A percentile compares a stretch with the other conserved stretches of the same genome.
These are phyloP conservation scores for Todiramphus saurophagus DNA, from an alignment of 2,113 vertebrate genomes.

Conservation along the genomic window DNA sequence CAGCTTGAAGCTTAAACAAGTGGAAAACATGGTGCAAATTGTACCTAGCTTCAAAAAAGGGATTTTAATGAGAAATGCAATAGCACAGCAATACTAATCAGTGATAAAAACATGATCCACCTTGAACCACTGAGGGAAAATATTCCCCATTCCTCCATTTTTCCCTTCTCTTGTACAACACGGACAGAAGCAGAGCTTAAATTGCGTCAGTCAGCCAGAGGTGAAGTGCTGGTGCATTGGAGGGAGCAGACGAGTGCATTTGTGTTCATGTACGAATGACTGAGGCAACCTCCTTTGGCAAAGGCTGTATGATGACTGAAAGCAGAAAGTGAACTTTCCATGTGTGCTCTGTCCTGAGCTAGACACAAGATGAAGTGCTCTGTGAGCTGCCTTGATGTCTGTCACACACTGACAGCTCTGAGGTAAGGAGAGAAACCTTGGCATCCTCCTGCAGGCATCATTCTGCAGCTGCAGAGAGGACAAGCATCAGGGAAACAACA, in stretches of 20 bases:
- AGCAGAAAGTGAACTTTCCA: background rate
- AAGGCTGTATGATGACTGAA: background rate
- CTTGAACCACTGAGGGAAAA: background rate
- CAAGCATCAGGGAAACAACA: background rate
- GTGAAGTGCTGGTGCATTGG: background rate
- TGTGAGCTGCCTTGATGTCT: background rate
- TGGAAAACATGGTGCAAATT: conserved; percentile 55
- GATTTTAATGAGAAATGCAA: conserved; percentile 49
- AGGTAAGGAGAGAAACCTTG: background rate
- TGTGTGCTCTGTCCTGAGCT: background rate
- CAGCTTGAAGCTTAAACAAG: conserved; percentile 57
- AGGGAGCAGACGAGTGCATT: background rate
- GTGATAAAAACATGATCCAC: background rate
- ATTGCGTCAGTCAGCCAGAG: background rate
- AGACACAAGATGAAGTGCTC: background rate
- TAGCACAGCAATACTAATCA: conserved; percentile 32
- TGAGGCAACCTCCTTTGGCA: background rate
- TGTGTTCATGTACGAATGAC: background rate
- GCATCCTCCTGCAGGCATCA: background rate
- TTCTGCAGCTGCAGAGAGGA: background rate
- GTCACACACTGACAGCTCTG: background rate
- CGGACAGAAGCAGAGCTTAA: background rate
- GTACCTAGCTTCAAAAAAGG: conserved; percentile 23
- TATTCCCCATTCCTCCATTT: background rate
- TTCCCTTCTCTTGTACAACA: background rate